Evolutionary conservation across 1,140 invertebrate genomes (phyloP), one percentile per base, ranked within the genome.

Genomic region (Drosophila punjabiensis): DNA sequence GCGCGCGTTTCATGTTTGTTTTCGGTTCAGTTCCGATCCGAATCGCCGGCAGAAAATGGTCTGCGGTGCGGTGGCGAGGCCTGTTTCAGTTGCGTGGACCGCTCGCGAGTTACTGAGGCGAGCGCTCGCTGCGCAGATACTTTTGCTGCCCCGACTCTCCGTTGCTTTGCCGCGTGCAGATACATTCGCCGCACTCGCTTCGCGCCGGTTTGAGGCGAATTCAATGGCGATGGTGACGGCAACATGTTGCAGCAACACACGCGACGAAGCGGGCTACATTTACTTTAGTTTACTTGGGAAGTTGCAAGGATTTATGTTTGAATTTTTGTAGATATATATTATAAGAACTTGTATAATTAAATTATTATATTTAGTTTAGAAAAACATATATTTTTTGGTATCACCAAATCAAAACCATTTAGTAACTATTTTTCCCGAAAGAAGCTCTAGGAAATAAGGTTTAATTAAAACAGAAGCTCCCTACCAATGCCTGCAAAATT

Each of bases 101-200:
- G 83, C 70, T 87, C 83, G 83, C 84, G 83, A 82, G 79, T 87
- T 87, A 82, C 83, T 87, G 83, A 87, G 76, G 68, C 68, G 43
- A 28, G 39, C 78, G 74, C 83, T 82, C 79, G 76, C 55, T 80
- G 83, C 83, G 83, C 83, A 87, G 83, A 87, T 87, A 87, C 83
- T 87, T 87, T 87, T 87, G 67, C 71, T 80, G 78, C 63, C 45
- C 60, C 65, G 56, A 41, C 32, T 61, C 63, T 43, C 58, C 37
- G 47, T 16, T 52, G 48, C 28, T 11, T 52, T 30, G 48, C 52
- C 52, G 65, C 65, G 55, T 43, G 65, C 37, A 55, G 71, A 62
- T 74, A 71, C 48, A 45, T 60, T 65, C 55, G 63, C 63, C 37
- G 63, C 30, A 56, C 35, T 39, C 24, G 62, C 35, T 39, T 66